Evolutionary conservation across 2,888 invertebrate species (phyloP), one percentile per base, ranked within the genome.

Genomic region (Acanthococcus lagerstroemiae): DNA sequence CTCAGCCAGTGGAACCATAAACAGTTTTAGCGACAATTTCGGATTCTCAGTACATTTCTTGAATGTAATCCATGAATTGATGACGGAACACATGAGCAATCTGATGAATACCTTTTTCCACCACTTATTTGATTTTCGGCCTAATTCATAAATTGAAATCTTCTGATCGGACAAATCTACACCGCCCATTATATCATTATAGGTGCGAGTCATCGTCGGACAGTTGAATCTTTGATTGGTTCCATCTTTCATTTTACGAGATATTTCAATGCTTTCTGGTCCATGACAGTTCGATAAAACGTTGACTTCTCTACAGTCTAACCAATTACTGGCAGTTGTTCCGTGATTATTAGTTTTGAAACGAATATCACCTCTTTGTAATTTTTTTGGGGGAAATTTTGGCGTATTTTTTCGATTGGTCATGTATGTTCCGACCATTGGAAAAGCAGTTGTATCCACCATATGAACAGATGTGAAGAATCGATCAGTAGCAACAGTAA

Each of bases 91-190:
- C 72, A 74, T 70, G 7, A 73, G 54, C 27, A 73, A 68, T 57
- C 67, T 69, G 67, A 67, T 73, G 46, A 74, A 73, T 27, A 73
- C 69, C 60, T 74, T 73, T 55, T 70, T 70, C 72, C 71, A 71
- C 71, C 72, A 73, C 69, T 74, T 73, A n/a, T 27, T 68, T 30
- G 71, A 72, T 67, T 71, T 73, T 44, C 72, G 67, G 66, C 72
- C 70, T 22, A 71, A 67, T 52, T 73, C 71, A 67, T 73, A 73
- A 24, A 71, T 30, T 52, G 67, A 61, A 44, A 70, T 69, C 67
- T 71, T 71, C 63, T 73, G 73, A 65, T 73, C 73, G 4, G 72
- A 70, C 54, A 72, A 65, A 70, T 73, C 71, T 25, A 73, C 72
- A 6, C 72, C 72, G 57, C 70, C 70, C 71, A 72, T 71, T 30